Evolutionary conservation across 2,888 invertebrate species (phyloP).

Genomic region (Metalampra italica): DNA sequence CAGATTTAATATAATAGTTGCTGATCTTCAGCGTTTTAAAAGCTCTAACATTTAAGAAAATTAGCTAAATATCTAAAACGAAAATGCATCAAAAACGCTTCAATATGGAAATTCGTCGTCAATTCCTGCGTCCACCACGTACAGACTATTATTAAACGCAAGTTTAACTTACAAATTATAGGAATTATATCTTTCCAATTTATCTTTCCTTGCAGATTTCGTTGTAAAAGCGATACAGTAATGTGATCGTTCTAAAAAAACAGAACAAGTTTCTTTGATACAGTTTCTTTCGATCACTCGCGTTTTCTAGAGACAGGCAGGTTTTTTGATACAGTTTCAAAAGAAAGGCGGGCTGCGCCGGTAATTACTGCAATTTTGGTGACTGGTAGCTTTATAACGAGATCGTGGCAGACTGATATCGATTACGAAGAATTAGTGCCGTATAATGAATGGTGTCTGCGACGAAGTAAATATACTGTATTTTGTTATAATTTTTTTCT

Average conservation of each 20-base stretch:
- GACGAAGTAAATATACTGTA: no score
- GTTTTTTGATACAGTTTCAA: conserved; percentile 23
- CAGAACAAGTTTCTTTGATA: conserved; percentile 8
- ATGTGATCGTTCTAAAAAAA: conserved; percentile 37
- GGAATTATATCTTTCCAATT: conserved; percentile 16
- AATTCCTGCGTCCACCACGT: no score
- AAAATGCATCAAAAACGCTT: no score
- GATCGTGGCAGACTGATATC: conserved; percentile 39
- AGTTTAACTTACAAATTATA: no score
- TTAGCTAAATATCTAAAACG: no score
- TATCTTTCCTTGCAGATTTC: conserved; percentile 17
- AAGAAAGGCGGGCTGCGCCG: conserved; percentile 53
- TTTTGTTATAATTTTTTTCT: no score
- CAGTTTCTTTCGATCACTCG: conserved; percentile 5
- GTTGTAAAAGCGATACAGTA: conserved; percentile 19
- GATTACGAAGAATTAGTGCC: conserved; percentile 36
- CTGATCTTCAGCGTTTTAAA: no score
- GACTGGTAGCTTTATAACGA: conserved; percentile 49
- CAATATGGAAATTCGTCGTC: no score
- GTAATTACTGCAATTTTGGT: conserved; percentile 62
- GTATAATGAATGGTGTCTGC: no score
- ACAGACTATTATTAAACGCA: no score
- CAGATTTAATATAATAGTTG: no score
- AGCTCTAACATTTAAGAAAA: no score
- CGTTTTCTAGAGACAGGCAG: conserved; percentile 8